Evolutionary conservation across 2,888 invertebrate species (phyloP), one percentile per base, ranked within the genome.

Genomic region (Xanthia icteritia): DNA sequence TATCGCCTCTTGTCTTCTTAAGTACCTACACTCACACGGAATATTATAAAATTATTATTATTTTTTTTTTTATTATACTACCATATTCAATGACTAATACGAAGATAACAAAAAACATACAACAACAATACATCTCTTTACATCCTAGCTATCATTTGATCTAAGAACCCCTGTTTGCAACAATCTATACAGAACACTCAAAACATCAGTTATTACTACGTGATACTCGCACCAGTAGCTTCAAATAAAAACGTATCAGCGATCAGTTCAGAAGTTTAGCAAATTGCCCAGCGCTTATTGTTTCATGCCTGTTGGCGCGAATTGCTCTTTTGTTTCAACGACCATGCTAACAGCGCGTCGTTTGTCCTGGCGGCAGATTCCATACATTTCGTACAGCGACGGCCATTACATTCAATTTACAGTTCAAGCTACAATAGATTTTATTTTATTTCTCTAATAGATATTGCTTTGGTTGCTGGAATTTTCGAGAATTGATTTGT

Each of bases 291-390:
- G 72, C 66, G 51, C 54, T 85, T 76, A 83, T 85, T 79, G 86
- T 85, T 66, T 66, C 60, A 82, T 80, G 76, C 72, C 72, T 77
- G 86, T 74, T 76, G 77, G 77, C 61, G 69, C 42, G 45, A 86
- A 84, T 81, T 66, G 86, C 76, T 76, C 86, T 81, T 86, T 83
- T 86, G 72, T 81, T 86, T 76, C 84, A 78, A 84, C 67, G 74
- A 68, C 48, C 75, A 51, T 71, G 60, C 69, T 82, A 75, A 64
- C 79, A 61, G 70, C 54, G 66, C 17, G 75, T 61, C 63, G 82
- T 83, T 80, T 85, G 60, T 78, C 60, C 73, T 63, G 58, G 23
- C 54, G 54, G 45, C 71, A 70, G 73, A 79, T 65, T 83, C 73
- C 61, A 36, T 63, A 83, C 67, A 71, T 82, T 79, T 71, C 0